Evolutionary conservation across 2,113 vertebrate species (phyloP).

Genomic region (Muntiacus muntjak): DNA sequence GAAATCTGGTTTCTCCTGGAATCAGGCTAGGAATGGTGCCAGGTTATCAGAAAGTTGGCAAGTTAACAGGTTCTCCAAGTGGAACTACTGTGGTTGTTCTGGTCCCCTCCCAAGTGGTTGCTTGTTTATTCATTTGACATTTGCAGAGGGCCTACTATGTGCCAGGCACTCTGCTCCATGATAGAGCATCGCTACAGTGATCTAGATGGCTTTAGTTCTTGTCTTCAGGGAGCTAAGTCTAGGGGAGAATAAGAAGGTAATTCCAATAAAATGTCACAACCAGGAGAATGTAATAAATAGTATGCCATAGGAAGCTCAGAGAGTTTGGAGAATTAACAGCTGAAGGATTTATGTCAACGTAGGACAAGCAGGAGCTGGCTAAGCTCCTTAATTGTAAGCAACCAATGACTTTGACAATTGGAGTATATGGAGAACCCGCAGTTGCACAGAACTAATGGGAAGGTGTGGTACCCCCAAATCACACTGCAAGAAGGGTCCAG

Average conservation of each 20-base stretch:
- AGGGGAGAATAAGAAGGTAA: not conserved
- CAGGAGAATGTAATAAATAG: not conserved
- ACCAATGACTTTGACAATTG: not conserved
- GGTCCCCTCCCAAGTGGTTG: not conserved
- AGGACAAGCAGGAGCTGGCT: not conserved
- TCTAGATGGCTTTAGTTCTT: not conserved
- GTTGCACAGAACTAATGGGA: not conserved
- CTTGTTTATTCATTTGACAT: not conserved
- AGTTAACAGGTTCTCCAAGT: not conserved
- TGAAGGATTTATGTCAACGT: not conserved
- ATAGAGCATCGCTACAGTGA: not conserved
- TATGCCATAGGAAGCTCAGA: not conserved
- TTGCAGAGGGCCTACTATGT: not conserved
- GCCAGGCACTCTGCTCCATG: not conserved
- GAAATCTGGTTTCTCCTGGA: slow-evolving; percentile 50
- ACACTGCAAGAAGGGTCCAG: not conserved
- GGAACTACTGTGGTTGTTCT: not conserved
- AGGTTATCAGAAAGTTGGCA: not conserved
- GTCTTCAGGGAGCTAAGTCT: not conserved
- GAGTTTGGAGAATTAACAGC: not conserved
- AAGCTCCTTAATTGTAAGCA: not conserved
- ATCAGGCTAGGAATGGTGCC: slow-evolving; percentile 16
- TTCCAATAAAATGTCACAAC: not conserved
- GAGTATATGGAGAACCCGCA: not conserved
- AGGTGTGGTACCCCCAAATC: not conserved